These are phyloP conservation scores for Cristatella mucedo DNA, from an alignment of 2,888 invertebrate species.

Conservation along the genomic window DNA sequence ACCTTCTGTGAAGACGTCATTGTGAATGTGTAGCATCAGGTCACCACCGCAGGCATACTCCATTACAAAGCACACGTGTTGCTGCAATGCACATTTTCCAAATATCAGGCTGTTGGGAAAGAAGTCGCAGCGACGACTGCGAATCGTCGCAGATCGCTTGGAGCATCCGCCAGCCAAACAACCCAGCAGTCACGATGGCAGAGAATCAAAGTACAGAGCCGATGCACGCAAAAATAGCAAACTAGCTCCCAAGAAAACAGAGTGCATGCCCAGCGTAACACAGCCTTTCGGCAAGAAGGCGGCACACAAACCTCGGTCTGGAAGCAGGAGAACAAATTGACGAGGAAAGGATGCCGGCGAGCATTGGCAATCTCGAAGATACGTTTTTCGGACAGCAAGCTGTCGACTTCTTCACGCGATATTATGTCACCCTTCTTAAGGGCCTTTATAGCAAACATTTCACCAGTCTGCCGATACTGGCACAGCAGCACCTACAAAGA, in stretches of 20 bases:
- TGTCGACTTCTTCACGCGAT: slow-evolving; percentile 93
- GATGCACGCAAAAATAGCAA: too few species aligned
- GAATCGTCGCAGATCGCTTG: too few species aligned
- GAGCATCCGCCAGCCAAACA: too few species aligned
- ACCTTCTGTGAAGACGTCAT: slow-evolving; percentile 92
- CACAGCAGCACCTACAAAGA: slow-evolving; percentile 62
- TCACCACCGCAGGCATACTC: slow-evolving; percentile 98
- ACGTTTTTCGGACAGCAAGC: slow-evolving; percentile 88
- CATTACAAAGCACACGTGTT: slow-evolving; percentile 98
- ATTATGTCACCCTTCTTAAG: slow-evolving; percentile 99
- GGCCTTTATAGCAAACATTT: slow-evolving; percentile 96
- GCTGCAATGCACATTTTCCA: too few species aligned
- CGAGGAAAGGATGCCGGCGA: slow-evolving; percentile 92
- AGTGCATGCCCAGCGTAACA: too few species aligned
- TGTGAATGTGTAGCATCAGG: slow-evolving; percentile 99
- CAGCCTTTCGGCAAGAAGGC: too few species aligned
- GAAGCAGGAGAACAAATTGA: slow-evolving; percentile 95
- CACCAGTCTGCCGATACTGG: slow-evolving; percentile 76
- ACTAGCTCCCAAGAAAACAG: too few species aligned
- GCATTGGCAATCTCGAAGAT: slow-evolving; percentile 98
- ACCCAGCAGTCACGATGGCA: too few species aligned
- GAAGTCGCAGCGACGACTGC: too few species aligned
- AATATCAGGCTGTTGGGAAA: too few species aligned
- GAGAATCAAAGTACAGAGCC: too few species aligned
- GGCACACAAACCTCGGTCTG: slow-evolving; percentile 90